Conservation (phyloP, 2,888 invertebrate genomes). For the Polyommatus icarus region DNA sequence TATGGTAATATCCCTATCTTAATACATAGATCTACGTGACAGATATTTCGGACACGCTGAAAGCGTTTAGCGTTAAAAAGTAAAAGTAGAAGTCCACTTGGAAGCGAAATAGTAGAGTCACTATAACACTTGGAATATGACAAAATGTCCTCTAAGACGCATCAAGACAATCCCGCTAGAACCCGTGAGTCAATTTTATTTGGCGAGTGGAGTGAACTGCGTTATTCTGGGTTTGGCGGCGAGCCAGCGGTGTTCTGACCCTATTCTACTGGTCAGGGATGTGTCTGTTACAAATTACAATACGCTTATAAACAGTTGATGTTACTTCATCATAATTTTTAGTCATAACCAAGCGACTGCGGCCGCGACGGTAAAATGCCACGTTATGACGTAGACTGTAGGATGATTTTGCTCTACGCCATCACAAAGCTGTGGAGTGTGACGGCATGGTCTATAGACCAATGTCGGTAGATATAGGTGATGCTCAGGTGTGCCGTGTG, state of each 20-base stretch:
- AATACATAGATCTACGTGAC: no score
- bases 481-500: no score
- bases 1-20: no score
- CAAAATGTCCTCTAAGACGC: not conserved
- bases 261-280: conserved; percentile 13
- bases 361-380: no score
- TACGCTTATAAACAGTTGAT: not conserved
- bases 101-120: no score
- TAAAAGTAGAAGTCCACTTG: no score
- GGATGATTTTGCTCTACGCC: not conserved
- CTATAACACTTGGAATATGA: not conserved
- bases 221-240: conserved; percentile 9
- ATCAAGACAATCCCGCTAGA: conserved; percentile 1
- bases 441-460: no score
- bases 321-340: not conserved
- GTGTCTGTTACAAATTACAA: conserved; percentile 5
- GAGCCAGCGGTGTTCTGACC: conserved; percentile 7
- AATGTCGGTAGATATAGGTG: no score
- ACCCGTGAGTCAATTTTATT: not conserved
- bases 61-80: no score
- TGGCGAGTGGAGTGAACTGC: conserved; percentile 7
- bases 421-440: no score
- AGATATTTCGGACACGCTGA: no score
- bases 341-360: not conserved
- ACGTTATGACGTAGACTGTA: no score